Base-by-base conservation (phyloP, 2,888 invertebrate species). In the Pristionchus entomophagus region DNA sequence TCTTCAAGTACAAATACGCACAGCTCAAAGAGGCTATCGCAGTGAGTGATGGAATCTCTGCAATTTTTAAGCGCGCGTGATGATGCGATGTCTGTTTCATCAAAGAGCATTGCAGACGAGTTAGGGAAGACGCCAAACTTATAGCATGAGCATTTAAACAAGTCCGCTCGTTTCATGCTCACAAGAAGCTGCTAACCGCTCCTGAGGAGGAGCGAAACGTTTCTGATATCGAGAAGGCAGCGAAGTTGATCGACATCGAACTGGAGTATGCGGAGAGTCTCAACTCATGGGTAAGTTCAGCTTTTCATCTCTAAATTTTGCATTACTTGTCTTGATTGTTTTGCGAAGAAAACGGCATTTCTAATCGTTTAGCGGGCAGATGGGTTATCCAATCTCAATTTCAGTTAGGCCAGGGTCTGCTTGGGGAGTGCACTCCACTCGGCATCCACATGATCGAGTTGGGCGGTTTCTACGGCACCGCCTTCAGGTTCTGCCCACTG, bases 401-500 rank as follows among this genome's bases (percentile, higher is more conserved):
- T 84, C 86, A 91, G 91, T 88, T 92, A 26, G 89, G 91, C 22
- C 91, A 92, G 69, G 92, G 92, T 45, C 88, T 91, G 35, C 84
- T 90, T 22, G 86, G 87, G 10, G 92, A 91, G 73, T 91, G 91
- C 77, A 89, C 89, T 35, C 86, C 88, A 14, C 88, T 91, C 22
- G 91, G 91, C 62, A 89, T 92, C 29, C 91, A 92, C 38, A 89
- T 91, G 62, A 90, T 91, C 59, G 92, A 91, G 29, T 86, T 91
- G 69, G 91, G 91, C 35, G 89, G 88, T 32, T 85, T 89, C 29
- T 88, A 89, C 62, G 90, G 92, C 59, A 90, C 90, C 22, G 91
- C 90, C 32, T 89, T 92, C 88, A 87, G 92, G 41, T 92, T 90
- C 88, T 92, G 91, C 69, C 90, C 91, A 49, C 88, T 92, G 12